Evolutionary conservation across 2,113 vertebrate genomes (phyloP), one percentile per base, ranked within the genome.

Genomic region (Pteruthius melanotis): DNA sequence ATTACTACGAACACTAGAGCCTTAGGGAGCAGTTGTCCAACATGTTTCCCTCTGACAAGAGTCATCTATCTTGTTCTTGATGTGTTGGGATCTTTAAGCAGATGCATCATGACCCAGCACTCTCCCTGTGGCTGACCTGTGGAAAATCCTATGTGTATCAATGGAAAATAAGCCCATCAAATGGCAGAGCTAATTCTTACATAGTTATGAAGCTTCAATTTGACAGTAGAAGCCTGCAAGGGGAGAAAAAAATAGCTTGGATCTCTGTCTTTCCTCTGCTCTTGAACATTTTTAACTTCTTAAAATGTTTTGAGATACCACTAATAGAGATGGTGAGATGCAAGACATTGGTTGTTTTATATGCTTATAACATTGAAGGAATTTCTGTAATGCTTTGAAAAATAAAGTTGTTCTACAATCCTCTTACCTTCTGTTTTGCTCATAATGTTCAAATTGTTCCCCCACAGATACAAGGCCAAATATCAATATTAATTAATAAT

Each of bases 11-110:
- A 91, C 64, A 94, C 83, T 65, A 89, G 71, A 78, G 72, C 89
- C 91, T 87, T 45, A 40, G 74, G 82, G 83, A 97, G 61, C 89
- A 60, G 89, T 95, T 97, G 95, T 92, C 87, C 87, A 95, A 81
- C 63, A 66, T 76, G 76, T 24, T 90, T 74, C 93, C 77, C 42
- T 89, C 35, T 24, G 2, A 93, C 59, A 75, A 79, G 10, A 91
- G 49, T 21, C 59, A 94, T 74, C 49, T 83, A 61, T 83, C 77
- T 95, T 97, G 35, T 37, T 85, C 83, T 80, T 96, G 91, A 96
- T 79, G 57, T 30, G 45, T 84, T 3, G 15, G 76, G 85, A 96
- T 81, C 72, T 93, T 90, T 88, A 78, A 95, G 65, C 39, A 61
- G 71, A 94, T 65, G 26, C 35, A 47, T 61, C 50, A 81, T 80